Evolutionary conservation across 2,888 invertebrate genomes (phyloP), one percentile per base, ranked within the genome.

Genomic region (Amphipyra tragopoginis): DNA sequence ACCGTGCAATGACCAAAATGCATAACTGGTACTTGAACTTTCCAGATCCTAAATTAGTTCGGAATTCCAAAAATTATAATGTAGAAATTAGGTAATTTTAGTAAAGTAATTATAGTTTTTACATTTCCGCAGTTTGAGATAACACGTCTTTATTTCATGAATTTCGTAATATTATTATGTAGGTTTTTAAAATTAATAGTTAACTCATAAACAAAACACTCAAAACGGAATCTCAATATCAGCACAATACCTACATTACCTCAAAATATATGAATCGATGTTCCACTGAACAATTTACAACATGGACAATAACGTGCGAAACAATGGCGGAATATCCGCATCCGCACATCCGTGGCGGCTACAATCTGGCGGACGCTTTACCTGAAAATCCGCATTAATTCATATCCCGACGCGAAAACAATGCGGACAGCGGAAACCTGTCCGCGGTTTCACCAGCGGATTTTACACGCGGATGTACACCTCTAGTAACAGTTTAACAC

Each of bases 351-450:
- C 75, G 77, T 57, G 72, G 66, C 72, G 70, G 76, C 78, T 84
- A 81, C 87, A 86, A 87, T 87, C 87, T 84, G 87, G 80, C 79
- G 75, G 67, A 79, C 74, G 79, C 80, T 81, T 83, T 89, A 90
- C 90, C 90, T 88, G 89, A 86, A 87, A 86, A 87, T 88, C 87
- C 87, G 86, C 80, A 90, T 89, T 90, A 90, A 90, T 89, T 89
- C 90, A 87, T 87, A 90, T 88, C 86, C 84, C 83, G 83, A 87
- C 82, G 80, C 76, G 77, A 79, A 86, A 89, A 91, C 91, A 91
- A 90, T 89, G 81, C 83, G 75, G 79, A 76, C 82, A 83, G 83
- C 86, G 86, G 89, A 89, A 90, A 91, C 89, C 91, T 90, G 91
- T 87, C 88, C 88, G 88, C 82, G 85, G 88, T 87, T 63, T 68